Evolutionary conservation across 2,113 vertebrate genomes (phyloP).

Genomic region (Mormoops blainvillei): DNA sequence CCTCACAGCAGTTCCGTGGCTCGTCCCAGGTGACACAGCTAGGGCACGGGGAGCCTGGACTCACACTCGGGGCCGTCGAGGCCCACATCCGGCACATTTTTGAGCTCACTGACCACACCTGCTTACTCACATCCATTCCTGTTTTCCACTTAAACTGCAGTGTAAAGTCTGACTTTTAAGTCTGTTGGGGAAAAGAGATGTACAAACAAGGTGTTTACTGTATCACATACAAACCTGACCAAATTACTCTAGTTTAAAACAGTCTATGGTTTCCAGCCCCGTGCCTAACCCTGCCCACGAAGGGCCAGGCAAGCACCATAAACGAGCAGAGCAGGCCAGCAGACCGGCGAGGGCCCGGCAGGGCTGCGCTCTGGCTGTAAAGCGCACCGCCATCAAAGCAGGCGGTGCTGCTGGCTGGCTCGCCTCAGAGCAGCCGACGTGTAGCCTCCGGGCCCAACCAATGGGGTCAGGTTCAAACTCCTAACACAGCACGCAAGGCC

Average conservation of each 20-base stretch:
- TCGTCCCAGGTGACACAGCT: too few species aligned
- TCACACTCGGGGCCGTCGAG: neutral
- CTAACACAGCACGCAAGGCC: neutral
- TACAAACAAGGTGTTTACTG: neutral
- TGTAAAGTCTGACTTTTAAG: neutral
- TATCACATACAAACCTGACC: neutral
- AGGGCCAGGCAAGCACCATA: neutral
- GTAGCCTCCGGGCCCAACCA: neutral
- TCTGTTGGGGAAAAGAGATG: neutral
- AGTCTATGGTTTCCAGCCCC: neutral
- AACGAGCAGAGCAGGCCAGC: neutral
- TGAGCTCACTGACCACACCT: neutral
- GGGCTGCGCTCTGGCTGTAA: neutral
- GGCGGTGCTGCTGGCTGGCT: neutral
- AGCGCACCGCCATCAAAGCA: neutral
- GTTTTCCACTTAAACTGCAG: neutral
- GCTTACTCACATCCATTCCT: too few species aligned
- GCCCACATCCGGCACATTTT: neutral
- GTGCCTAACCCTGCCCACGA: neutral
- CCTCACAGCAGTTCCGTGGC: neutral
- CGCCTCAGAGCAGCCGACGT: neutral
- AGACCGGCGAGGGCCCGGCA: rapidly evolving
- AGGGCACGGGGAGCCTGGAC: too few species aligned
- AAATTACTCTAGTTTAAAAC: neutral
- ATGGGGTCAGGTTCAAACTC: neutral